Evolutionary conservation across 2,797 vertebrate genomes (phyloP).

Genomic region (Sebastes paucispinis): DNA sequence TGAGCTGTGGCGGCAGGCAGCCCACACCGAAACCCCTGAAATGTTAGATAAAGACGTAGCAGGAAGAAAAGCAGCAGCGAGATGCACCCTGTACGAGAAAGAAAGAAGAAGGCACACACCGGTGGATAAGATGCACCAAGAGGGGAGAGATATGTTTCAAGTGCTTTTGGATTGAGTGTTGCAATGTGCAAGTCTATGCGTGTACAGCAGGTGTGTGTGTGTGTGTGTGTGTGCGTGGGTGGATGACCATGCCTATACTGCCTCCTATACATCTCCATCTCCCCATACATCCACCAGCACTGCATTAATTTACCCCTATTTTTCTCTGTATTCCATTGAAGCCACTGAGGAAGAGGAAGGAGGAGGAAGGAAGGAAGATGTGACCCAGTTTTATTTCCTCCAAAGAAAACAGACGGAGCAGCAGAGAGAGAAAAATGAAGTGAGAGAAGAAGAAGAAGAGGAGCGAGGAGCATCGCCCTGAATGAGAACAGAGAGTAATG

Average conservation of each 20-base stretch:
- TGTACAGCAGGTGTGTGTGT: background rate
- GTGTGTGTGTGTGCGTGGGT: background rate
- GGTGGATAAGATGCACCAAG: conserved; percentile 38
- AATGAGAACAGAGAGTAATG: conserved; percentile 65
- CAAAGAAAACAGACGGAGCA: conserved; percentile 64
- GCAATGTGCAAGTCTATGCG: background rate
- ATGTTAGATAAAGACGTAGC: conserved; percentile 71
- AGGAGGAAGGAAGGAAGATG: conserved; percentile 51
- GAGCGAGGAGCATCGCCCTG: conserved; percentile 38
- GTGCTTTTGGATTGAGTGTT: conserved; percentile 39
- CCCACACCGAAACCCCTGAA: conserved; percentile 53
- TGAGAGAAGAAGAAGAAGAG: conserved; percentile 31
- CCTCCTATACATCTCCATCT: conserved; percentile 10
- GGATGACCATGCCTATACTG: conserved; percentile 12
- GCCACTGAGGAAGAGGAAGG: conserved; percentile 37
- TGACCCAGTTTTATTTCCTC: conserved; percentile 76
- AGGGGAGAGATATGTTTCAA: conserved; percentile 53
- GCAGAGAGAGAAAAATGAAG: conserved; percentile 55
- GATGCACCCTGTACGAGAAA: conserved; percentile 36
- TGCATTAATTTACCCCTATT: conserved; percentile 27
- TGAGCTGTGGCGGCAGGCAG: conserved; percentile 67
- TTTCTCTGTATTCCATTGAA: conserved; percentile 58
- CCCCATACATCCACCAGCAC: conserved; percentile 25
- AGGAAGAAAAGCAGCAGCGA: conserved; percentile 56
- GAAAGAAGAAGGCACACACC: conserved; percentile 29